Evolutionary conservation across 2,113 vertebrate species (phyloP).

Genomic region (Phrynosoma platyrhinos): DNA sequence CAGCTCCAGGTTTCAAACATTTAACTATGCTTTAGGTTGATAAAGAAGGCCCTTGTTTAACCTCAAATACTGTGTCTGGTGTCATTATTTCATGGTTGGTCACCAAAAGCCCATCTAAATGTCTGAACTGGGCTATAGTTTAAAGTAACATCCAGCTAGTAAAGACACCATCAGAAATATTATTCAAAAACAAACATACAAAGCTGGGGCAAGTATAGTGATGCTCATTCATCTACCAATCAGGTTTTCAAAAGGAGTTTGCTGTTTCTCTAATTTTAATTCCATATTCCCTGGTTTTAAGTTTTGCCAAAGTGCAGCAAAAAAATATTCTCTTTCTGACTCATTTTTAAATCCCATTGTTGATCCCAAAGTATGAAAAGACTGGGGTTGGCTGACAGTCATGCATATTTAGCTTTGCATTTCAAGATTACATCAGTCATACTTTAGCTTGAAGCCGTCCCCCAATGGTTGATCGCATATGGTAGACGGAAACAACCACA

Average conservation of each 20-base stretch:
- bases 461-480: constrained; percentile 95
- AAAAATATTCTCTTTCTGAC: background rate
- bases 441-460: constrained; percentile 98
- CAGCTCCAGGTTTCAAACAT: too few species aligned
- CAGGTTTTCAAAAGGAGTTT: background rate
- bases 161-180: background rate
- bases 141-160: background rate
- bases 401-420: background rate
- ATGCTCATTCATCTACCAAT: background rate
- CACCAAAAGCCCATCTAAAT: constrained; percentile 47
- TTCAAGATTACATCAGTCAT: constrained; percentile 50
- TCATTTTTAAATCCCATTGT: background rate
- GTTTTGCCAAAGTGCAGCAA: background rate
- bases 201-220: background rate
- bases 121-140: background rate
- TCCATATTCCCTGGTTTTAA: background rate
- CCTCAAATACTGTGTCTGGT: too few species aligned
- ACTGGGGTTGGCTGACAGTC: background rate
- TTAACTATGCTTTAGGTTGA: too few species aligned
- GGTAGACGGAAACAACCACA: constrained; percentile 91
- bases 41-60: too few species aligned
- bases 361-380: background rate
- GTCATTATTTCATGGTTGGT: too few species aligned
- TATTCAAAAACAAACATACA: background rate
- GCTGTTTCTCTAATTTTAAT: background rate